phyloP scores from a whole-genome alignment of 2,888 invertebrate genomes.

The Scotopteryx bipunctaria region DNA sequence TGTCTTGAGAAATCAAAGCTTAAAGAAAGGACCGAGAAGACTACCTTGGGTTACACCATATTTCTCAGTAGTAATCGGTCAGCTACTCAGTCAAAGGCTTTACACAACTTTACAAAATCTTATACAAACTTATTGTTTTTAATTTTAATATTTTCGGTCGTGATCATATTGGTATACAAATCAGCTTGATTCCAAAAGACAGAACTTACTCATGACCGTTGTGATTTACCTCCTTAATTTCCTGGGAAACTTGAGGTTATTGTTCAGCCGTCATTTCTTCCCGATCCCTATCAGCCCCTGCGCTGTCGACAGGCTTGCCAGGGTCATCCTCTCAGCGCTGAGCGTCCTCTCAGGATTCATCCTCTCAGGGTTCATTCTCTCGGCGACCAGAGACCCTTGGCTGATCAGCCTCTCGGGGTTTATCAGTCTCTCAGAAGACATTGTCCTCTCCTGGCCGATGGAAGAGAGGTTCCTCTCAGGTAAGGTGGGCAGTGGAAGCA shows the following conservation, averaged over 20 bases:
- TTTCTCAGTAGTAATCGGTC: not conserved
- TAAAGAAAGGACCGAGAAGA: not conserved
- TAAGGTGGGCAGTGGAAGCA: conserved; percentile 52
- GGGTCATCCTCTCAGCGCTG: conserved; percentile 61
- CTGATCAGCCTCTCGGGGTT: conserved; percentile 23
- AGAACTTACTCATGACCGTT: not conserved
- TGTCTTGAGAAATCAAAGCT: conserved; percentile 6
- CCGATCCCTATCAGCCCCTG: conserved; percentile 71
- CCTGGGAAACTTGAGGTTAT: conserved; percentile 57
- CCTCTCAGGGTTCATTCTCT: conserved; percentile 55
- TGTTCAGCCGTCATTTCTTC: conserved; percentile 80
- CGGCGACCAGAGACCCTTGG: conserved; percentile 38
- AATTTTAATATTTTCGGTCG: too few relatives aligned
- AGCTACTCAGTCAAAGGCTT: conserved; percentile 5
- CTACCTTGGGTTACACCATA: conserved; percentile 9
- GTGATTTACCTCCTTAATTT: conserved; percentile 58
- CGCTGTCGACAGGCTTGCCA: conserved; percentile 67
- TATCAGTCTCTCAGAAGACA: conserved; percentile 18
- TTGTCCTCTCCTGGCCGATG: conserved; percentile 12
- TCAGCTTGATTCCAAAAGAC: conserved; percentile 10
- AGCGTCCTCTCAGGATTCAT: conserved; percentile 51
- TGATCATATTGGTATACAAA: not conserved
- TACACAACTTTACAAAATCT: not conserved
- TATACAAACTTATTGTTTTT: not conserved
- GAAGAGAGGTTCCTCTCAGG: conserved; percentile 2